Evolutionary conservation across 2,113 vertebrate species (phyloP).

Genomic region (Todiramphus saurophagus): DNA sequence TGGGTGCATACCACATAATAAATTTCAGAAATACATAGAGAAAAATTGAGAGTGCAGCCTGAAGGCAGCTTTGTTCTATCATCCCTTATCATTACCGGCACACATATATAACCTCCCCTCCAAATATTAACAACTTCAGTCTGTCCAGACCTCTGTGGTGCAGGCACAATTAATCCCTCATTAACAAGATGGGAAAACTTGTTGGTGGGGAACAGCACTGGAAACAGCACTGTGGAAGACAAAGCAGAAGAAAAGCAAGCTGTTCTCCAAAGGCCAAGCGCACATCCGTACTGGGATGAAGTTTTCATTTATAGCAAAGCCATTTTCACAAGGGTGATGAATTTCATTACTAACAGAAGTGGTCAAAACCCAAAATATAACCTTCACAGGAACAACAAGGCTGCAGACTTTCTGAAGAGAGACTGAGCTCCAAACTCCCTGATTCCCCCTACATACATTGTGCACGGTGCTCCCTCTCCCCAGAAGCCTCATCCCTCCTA

Average conservation of each 20-base stretch:
- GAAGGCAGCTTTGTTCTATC: not conserved
- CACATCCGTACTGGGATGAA: too few species aligned
- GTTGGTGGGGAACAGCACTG: not conserved
- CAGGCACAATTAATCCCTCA: not conserved
- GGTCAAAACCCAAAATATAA: not conserved
- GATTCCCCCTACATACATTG: rapidly evolving
- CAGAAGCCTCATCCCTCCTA: not conserved
- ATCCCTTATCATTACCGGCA: not conserved
- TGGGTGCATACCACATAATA: not conserved
- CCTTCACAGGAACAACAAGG: rapidly evolving
- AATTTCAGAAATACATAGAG: not conserved
- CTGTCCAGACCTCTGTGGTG: not conserved
- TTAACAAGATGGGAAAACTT: not conserved
- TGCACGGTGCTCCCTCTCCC: not conserved
- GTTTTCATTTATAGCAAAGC: not conserved
- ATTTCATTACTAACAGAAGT: not conserved
- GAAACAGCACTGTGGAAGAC: not conserved
- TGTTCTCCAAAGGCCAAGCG: not conserved
- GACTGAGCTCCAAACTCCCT: not conserved
- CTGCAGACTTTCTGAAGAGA: not conserved
- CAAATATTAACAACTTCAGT: not conserved
- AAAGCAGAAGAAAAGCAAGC: not conserved
- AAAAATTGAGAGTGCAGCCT: not conserved
- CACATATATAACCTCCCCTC: not conserved
- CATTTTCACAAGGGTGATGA: not conserved